phyloP scores from a whole-genome alignment of 2,888 invertebrate species.

The Boloria euphrosyne region DNA sequence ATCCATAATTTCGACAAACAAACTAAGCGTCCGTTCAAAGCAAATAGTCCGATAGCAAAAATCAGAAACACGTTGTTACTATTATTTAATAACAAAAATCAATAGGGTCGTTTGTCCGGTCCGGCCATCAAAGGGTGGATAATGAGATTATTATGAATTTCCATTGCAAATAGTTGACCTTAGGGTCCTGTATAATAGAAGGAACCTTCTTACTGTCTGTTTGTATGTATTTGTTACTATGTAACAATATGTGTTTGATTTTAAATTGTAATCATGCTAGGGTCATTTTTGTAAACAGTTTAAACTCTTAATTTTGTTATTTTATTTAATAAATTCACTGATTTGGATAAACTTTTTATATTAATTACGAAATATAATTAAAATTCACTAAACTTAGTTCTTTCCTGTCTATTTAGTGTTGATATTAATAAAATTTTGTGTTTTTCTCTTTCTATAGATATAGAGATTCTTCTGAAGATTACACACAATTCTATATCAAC shows the following conservation, averaged over 20 bases:
- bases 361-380: too few relatives aligned
- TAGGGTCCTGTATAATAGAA: slow-evolving; percentile 37
- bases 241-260: neutral
- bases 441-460: too few relatives aligned
- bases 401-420: too few relatives aligned
- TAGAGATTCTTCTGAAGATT: too few relatives aligned
- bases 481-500: too few relatives aligned
- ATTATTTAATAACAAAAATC: slow-evolving; percentile 49
- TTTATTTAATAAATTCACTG: too few relatives aligned
- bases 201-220: slow-evolving; percentile 9
- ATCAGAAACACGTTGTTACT: slow-evolving; percentile 27
- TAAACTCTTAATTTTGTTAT: too few relatives aligned
- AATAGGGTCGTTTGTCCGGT: slow-evolving; percentile 45
- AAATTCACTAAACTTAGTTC: too few relatives aligned
- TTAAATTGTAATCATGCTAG: neutral
- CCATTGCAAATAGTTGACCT: slow-evolving; percentile 76
- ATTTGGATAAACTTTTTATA: too few relatives aligned
- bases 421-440: too few relatives aligned
- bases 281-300: neutral
- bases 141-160: slow-evolving; percentile 75
- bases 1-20: too few relatives aligned
- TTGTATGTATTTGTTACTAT: slow-evolving; percentile 9
- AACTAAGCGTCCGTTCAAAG: neutral
- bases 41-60: slow-evolving; percentile 22
- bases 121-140: slow-evolving; percentile 66